A percentile compares a stretch with the other conserved stretches of the same genome.
These are phyloP conservation scores for Copsychus sechellarum DNA, from an alignment of 2,113 vertebrate genomes.

Conservation along the genomic window DNA sequence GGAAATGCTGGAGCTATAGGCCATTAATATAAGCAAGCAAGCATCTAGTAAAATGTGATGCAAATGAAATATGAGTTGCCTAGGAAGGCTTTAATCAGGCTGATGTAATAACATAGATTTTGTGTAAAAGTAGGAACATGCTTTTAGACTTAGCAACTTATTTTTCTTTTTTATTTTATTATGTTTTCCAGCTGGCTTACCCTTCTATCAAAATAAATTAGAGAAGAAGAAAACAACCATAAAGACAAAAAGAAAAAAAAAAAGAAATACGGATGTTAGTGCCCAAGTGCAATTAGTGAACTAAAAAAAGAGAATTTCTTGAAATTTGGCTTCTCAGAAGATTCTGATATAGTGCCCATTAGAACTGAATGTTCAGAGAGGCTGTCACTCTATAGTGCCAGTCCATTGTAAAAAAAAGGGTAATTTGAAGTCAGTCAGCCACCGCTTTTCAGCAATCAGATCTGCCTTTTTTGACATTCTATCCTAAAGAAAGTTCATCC, in stretches of 20 bases:
- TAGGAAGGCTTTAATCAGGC: background rate
- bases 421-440: background rate
- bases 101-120: constrained; percentile 4
- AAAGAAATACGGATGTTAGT: background rate
- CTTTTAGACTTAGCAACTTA: background rate
- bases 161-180: background rate
- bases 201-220: background rate
- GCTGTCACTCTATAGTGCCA: background rate
- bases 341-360: background rate
- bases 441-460: background rate
- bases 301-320: background rate
- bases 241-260: background rate
- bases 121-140: background rate
- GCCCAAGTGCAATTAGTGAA: background rate
- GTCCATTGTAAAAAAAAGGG: background rate
- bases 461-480: background rate
- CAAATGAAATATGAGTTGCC: background rate
- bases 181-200: background rate
- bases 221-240: background rate
- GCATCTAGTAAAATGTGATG: background rate
- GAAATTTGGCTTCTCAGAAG: background rate
- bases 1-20: background rate
- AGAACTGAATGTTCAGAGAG: background rate
- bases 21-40: background rate
- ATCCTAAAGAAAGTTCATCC: background rate